Evolutionary conservation across 1,140 invertebrate species (phyloP).

Genomic region (Conus betulinus): DNA sequence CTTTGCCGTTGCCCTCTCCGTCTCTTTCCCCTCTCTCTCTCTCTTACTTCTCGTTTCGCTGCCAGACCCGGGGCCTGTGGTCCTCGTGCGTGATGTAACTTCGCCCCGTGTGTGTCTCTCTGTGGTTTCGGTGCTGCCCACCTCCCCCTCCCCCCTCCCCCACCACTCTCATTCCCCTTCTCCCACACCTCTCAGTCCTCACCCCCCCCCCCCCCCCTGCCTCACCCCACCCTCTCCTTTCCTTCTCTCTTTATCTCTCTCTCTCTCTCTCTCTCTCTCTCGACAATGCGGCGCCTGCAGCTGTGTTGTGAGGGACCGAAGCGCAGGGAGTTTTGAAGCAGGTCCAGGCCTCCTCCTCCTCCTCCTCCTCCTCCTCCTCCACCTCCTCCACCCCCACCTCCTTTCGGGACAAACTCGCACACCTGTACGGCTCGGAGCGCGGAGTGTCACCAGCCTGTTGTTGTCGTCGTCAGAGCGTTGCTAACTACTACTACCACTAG

Average conservation of each 20-base stretch:
- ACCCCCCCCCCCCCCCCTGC: too few relatives aligned
- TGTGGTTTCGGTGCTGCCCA: neutral
- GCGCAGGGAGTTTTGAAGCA: too few relatives aligned
- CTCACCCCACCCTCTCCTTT: too few relatives aligned
- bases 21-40: too few relatives aligned
- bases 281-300: neutral
- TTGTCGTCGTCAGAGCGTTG: neutral
- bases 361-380: neutral
- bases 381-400: neutral
- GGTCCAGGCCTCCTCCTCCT: neutral
- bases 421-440: too few relatives aligned
- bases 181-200: too few relatives aligned
- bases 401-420: neutral
- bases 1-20: too few relatives aligned
- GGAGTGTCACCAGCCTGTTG: neutral
- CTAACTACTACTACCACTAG: too few relatives aligned
- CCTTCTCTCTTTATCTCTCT: too few relatives aligned
- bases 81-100: slow-evolving; percentile 7
- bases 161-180: neutral
- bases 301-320: neutral
- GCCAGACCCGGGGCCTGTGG: neutral
- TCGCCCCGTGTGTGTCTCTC: neutral
- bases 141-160: neutral
- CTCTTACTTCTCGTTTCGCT: neutral
- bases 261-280: too few relatives aligned